phyloP scores from a whole-genome alignment of 2,113 vertebrate species.

The Cyanocitta stelleri region DNA sequence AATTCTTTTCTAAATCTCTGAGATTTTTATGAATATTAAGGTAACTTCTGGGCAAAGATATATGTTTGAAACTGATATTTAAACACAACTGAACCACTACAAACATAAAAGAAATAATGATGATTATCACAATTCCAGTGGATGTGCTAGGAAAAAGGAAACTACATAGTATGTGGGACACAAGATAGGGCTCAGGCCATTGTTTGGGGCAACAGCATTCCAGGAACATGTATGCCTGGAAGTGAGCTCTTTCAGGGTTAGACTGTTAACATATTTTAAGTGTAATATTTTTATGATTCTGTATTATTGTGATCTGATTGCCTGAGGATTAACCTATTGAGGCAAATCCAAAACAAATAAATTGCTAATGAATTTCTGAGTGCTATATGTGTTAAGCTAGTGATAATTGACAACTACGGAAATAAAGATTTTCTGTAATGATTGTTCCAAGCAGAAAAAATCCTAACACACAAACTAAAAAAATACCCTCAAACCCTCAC shows the following conservation, averaged over 20 bases:
- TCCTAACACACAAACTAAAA: accelerated
- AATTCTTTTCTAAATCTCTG: neutral
- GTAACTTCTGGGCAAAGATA: neutral
- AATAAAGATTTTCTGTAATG: neutral
- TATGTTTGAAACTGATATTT: neutral
- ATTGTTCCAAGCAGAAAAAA: neutral
- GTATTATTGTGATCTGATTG: no score
- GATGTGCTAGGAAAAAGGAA: neutral
- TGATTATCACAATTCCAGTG: neutral
- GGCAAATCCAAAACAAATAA: neutral
- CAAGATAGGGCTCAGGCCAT: neutral
- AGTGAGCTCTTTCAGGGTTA: neutral
- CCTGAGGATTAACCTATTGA: neutral
- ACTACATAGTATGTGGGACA: neutral
- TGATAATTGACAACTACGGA: neutral
- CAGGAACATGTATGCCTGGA: neutral
- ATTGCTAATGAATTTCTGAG: neutral
- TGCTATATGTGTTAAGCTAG: neutral
- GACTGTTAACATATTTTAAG: neutral
- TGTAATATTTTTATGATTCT: neutral
- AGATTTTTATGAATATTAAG: neutral
- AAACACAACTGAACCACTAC: neutral
- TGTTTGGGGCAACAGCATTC: neutral
- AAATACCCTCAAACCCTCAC: neutral
- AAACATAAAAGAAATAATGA: neutral